These are phyloP conservation scores for Tolmerus cingulatus DNA, from an alignment of 2,888 invertebrate species.

Conservation along the genomic window DNA sequence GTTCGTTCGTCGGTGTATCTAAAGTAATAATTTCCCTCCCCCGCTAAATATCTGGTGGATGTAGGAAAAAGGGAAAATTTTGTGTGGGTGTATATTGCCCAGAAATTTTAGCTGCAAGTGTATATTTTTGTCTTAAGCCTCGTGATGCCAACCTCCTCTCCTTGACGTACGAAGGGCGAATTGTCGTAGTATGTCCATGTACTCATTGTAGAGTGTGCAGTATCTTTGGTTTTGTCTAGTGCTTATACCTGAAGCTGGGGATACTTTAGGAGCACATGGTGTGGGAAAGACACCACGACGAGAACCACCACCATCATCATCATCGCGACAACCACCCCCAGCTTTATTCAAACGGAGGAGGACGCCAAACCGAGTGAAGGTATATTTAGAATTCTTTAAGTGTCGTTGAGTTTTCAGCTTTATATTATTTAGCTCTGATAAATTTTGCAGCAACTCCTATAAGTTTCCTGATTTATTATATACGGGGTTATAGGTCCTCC, in stretches of 20 bases:
- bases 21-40: background rate
- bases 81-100: constrained; percentile 21
- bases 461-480: background rate
- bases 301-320: background rate
- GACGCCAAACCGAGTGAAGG: constrained; percentile 9
- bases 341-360: background rate
- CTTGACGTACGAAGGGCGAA: constrained; percentile 31
- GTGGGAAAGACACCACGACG: background rate
- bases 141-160: constrained; percentile 27
- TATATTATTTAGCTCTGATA: background rate
- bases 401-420: background rate
- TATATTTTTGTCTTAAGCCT: constrained; percentile 33
- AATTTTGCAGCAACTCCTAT: background rate
- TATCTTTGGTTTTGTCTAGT: constrained; percentile 24
- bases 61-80: background rate
- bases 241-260: constrained; percentile 10
- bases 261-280: constrained; percentile 10
- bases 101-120: background rate
- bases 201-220: constrained; percentile 36
- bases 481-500: background rate
- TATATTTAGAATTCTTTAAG: constrained; percentile 19
- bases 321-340: background rate
- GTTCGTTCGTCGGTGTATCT: background rate
- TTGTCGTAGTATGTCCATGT: constrained; percentile 34
- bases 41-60: background rate